Evolutionary conservation across 2,888 invertebrate genomes (phyloP), one percentile per base, ranked within the genome.

Genomic region (Pantelozetes paolii): DNA sequence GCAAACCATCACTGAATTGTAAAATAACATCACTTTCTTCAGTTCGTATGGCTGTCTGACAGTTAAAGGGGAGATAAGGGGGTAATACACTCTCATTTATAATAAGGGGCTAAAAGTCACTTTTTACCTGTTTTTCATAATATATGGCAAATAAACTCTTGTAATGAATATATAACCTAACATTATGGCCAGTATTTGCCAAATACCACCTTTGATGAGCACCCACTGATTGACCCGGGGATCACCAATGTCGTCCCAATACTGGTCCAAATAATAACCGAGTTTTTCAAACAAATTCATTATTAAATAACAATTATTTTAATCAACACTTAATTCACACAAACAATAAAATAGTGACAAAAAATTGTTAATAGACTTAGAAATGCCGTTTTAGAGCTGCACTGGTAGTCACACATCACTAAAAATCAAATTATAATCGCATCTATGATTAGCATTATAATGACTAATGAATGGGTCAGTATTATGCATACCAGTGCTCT

Each of bases 181-280:
- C 69, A 73, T 73, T 18, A 40, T 18, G 1, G 48, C 15, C 28
- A 70, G n/a, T 26, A 73, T 73, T 20, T 40, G 5, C 73, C 59
- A 72, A 23, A 64, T 59, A 40, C 73, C 73, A 6, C 73, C 73
- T 6, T 30, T 62, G 18, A 72, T 64, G 28, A 72, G 3, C 1
- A 23, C 8, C 73, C 59, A 48, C 6, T 67, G 67, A 15, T 64
- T 57, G 28, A 42, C 32, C 3, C 73, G 36, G 26, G 73, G 73
- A 28, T 72, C 73, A n/a, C 67, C 59, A 11, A 64, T 26, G 3
- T 72, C 73, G n/a, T 72, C 73, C 73, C 73, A 72, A 32, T 72
- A 72, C 15, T 67, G 36, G 40, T 64, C 64, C 64, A 64, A n/a
- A 64, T 64, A 64, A 64, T 64, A 64, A 8, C 64, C 36, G 13